A percentile compares a stretch with the other conserved stretches of the same genome.
These are phyloP conservation scores for Australoheros scitulus DNA, from an alignment of 2,113 vertebrate species.

Conservation along the genomic window DNA sequence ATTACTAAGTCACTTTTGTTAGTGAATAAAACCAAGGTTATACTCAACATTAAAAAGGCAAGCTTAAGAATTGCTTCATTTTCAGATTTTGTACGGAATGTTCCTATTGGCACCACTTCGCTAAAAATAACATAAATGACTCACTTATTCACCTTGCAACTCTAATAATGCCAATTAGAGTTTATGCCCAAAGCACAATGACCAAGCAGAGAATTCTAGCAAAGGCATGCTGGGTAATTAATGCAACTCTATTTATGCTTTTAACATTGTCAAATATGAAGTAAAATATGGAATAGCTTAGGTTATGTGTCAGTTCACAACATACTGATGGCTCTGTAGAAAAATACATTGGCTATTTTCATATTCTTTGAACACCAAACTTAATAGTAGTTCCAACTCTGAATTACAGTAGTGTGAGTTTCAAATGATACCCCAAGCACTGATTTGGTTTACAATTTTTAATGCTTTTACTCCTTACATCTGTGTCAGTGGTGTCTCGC, in stretches of 20 bases:
- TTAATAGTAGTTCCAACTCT: neutral
- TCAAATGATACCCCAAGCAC: neutral
- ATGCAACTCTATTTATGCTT: neutral
- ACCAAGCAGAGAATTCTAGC: constrained; percentile 12
- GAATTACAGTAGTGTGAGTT: neutral
- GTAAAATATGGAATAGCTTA: neutral
- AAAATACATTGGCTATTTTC: neutral
- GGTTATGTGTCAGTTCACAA: neutral
- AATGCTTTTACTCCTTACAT: constrained; percentile 11
- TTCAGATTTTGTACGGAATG: neutral
- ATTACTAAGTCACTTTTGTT: neutral
- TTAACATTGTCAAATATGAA: neutral
- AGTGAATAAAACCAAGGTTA: neutral
- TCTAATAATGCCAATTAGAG: constrained; percentile 20
- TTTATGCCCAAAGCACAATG: constrained; percentile 30
- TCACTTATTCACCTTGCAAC: constrained; percentile 29
- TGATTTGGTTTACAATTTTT: constrained; percentile 20
- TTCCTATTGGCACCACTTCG: neutral
- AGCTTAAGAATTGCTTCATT: neutral
- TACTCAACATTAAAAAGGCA: neutral
- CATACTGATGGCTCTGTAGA: neutral
- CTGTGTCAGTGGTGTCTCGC: constrained; percentile 20
- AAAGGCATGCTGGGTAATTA: neutral
- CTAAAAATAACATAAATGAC: constrained; percentile 23
- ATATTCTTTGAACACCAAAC: neutral